Evolutionary conservation across 2,113 vertebrate genomes (phyloP).

Genomic region (Benitochromis conjunctus): DNA sequence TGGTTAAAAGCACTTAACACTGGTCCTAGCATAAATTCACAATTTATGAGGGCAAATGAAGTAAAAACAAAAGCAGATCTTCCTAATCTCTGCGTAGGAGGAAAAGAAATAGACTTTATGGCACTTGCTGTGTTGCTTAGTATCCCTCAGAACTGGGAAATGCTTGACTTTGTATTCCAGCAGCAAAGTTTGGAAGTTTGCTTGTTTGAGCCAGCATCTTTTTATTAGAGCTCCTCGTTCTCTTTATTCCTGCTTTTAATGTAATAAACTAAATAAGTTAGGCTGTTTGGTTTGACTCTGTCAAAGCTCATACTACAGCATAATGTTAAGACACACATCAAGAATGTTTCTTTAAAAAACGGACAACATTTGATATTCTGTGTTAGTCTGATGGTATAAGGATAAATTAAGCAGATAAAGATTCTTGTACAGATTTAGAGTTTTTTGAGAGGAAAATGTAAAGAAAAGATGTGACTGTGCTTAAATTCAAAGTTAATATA

Average conservation of each 20-base stretch:
- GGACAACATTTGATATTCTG: background rate
- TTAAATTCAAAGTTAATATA: background rate
- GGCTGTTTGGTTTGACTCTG: background rate
- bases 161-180: background rate
- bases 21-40: background rate
- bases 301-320: background rate
- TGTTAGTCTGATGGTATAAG: background rate
- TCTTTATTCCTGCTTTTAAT: background rate
- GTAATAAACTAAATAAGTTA: background rate
- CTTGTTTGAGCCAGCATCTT: background rate
- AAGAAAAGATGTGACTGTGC: background rate
- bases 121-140: background rate
- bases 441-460: background rate
- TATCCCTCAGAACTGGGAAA: background rate
- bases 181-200: background rate
- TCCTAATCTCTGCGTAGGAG: background rate
- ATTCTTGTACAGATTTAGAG: background rate
- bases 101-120: background rate
- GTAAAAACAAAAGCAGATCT: background rate
- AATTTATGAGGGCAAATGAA: background rate
- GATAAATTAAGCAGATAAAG: background rate
- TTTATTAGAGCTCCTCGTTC: background rate
- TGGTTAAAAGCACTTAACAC: background rate
- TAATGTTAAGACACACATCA: background rate
- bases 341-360: background rate